Evolutionary conservation across 2,888 invertebrate genomes (phyloP), one percentile per base, ranked within the genome.

Genomic region (Protophormia terraenovae): DNA sequence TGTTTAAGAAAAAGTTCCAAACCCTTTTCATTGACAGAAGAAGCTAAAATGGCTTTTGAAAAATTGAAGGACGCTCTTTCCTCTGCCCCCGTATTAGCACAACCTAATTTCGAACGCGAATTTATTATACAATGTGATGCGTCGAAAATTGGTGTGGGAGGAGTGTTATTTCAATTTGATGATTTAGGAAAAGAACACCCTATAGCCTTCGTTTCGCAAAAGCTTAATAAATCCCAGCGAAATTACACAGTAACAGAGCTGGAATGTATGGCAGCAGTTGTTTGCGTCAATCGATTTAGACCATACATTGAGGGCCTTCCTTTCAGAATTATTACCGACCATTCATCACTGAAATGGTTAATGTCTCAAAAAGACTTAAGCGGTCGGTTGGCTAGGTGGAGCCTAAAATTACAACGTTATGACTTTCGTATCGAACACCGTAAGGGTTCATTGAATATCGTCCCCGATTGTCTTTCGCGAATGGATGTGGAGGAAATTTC

Each of bases 111-210:
- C n/a, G n/a, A n/a, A n/a, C n/a, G n/a, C n/a, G n/a, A n/a, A n/a
- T n/a, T n/a, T n/a, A n/a, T n/a, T n/a, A n/a, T n/a, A n/a, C n/a
- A n/a, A n/a, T n/a, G n/a, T n/a, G n/a, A n/a, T n/a, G n/a, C n/a
- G n/a, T n/a, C n/a, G n/a, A n/a, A n/a, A n/a, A n/a, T n/a, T n/a
- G n/a, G n/a, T n/a, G n/a, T n/a, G n/a, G n/a, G n/a, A n/a, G n/a
- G 55, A 8, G 76, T 84, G 10, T 66, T 84, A 12, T 14, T 60
- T 10, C 76, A 80, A 22, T 32, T 71, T 24, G 55, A 41, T 22
- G 71, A 55, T 24, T 12, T 32, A 0, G 58, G 41, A 1, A 71
- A 16, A 27, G 71, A 38, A 24, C 24, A 16, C 3, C 67, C 67
- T 6, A 50, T 67, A 7, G 29, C 67, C 8, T 67, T 67, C 19